phyloP scores from a whole-genome alignment of 2,113 vertebrate genomes.

The Festucalex cinctus region DNA sequence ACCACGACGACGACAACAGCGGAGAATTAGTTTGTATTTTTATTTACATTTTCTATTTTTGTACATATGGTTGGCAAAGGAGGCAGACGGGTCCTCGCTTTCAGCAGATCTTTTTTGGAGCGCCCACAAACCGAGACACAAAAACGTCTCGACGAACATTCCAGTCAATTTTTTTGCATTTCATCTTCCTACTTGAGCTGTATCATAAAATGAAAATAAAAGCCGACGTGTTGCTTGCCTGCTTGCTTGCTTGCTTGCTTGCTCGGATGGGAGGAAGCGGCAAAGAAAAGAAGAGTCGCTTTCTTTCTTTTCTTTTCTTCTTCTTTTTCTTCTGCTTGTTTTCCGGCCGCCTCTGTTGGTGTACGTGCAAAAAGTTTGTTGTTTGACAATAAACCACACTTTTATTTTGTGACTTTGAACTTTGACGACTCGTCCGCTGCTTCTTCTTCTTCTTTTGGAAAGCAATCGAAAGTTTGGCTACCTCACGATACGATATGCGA shows the following conservation, averaged over 20 bases:
- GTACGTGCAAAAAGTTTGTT: slow-evolving; percentile 80
- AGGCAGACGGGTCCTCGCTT: slow-evolving; percentile 82
- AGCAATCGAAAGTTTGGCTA: too few relatives aligned
- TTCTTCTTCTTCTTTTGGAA: background rate
- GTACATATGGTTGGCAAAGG: slow-evolving; percentile 96
- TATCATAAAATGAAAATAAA: slow-evolving; percentile 76
- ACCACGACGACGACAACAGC: slow-evolving; percentile 65
- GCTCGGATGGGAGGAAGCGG: slow-evolving; percentile 77
- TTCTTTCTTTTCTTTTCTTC: slow-evolving; percentile 61
- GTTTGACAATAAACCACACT: slow-evolving; percentile 84
- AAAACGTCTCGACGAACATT: slow-evolving; percentile 79
- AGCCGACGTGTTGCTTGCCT: slow-evolving; percentile 25
- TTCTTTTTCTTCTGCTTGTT: slow-evolving; percentile 68
- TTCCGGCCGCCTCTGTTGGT: slow-evolving; percentile 77
- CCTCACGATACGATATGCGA: too few relatives aligned
- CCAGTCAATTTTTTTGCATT: slow-evolving; percentile 95
- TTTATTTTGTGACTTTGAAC: slow-evolving; percentile 83
- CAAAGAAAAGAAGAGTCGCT: slow-evolving; percentile 71
- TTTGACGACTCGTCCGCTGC: slow-evolving; percentile 21
- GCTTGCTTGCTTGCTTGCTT: slow-evolving; percentile 2
- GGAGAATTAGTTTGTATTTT: slow-evolving; percentile 97
- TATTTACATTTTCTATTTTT: slow-evolving; percentile 99
- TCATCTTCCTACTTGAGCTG: slow-evolving; percentile 82
- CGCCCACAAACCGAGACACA: slow-evolving; percentile 49
- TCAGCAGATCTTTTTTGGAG: slow-evolving; percentile 81